A percentile compares a stretch with the other conserved stretches of the same genome.
phyloP scores from a whole-genome alignment of 2,888 invertebrate genomes.

The Lithosia quadra region DNA sequence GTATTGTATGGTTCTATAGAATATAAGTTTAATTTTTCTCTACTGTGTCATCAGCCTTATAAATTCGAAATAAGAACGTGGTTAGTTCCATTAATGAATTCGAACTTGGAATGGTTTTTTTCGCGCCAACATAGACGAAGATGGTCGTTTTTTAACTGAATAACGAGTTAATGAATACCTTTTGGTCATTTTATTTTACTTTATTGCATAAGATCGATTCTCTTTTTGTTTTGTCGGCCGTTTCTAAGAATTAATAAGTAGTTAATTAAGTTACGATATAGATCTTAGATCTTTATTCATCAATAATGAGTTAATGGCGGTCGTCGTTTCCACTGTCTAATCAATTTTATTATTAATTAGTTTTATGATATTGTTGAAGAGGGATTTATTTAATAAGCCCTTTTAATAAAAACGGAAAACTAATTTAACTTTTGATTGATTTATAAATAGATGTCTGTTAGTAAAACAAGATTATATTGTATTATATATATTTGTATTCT shows the following conservation, averaged over 20 bases:
- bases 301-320: conserved; percentile 30
- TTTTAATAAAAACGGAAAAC: neutral
- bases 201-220: conserved; percentile 14
- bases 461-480: neutral
- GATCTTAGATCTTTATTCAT: conserved; percentile 37
- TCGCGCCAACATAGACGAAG: conserved; percentile 43
- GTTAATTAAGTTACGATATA: conserved; percentile 40
- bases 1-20: neutral
- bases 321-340: conserved; percentile 11
- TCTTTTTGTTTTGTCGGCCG: conserved; percentile 23
- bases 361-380: conserved; percentile 6
- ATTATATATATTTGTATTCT: neutral
- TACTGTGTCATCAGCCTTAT: conserved; percentile 41
- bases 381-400: neutral
- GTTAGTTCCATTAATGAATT: conserved; percentile 66
- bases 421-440: conserved; percentile 5
- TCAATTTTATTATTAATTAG: conserved; percentile 14
- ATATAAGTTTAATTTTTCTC: conserved; percentile 6
- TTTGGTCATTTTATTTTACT: conserved; percentile 32
- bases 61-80: conserved; percentile 56
- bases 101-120: conserved; percentile 54
- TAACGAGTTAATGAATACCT: conserved; percentile 32
- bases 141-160: conserved; percentile 44
- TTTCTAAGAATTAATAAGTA: conserved; percentile 28
- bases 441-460: neutral